A percentile compares a stretch with the other conserved stretches of the same genome.
These are phyloP conservation scores for Leucoraja erinaceus DNA, from an alignment of 2,113 vertebrate species.

Conservation along the genomic window DNA sequence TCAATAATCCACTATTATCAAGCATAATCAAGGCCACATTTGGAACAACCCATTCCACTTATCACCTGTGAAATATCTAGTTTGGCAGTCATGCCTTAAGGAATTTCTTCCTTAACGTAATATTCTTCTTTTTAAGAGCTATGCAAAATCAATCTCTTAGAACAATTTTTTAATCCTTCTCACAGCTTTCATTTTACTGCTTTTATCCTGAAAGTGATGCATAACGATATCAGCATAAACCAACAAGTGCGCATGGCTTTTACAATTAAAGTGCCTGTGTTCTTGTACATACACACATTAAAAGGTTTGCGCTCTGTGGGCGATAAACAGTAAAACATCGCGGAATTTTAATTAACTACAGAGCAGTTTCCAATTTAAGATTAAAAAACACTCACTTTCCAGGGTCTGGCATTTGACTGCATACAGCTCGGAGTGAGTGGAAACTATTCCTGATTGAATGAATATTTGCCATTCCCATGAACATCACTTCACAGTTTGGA, in stretches of 20 bases:
- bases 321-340: neutral
- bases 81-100: neutral
- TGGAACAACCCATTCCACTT: too few relatives aligned
- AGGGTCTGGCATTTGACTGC: conserved; percentile 96
- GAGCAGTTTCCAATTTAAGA: neutral
- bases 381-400: conserved; percentile 78
- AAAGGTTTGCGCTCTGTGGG: neutral
- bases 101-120: neutral
- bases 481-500: conserved; percentile 93
- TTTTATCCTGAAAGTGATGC: neutral
- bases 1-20: too few relatives aligned
- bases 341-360: neutral
- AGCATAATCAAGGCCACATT: too few relatives aligned
- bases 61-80: too few relatives aligned
- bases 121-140: neutral
- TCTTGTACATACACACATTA: neutral
- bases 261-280: neutral
- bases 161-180: neutral
- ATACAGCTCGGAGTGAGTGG: conserved; percentile 87
- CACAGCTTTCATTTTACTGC: neutral
- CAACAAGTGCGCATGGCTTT: neutral
- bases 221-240: too few relatives aligned
- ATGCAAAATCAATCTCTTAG: neutral
- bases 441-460: conserved; percentile 96
- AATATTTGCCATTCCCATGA: conserved; percentile 99